Evolutionary conservation across 2,888 invertebrate species (phyloP), one percentile per base, ranked within the genome.

Genomic region (Shargacucullia verbasci): DNA sequence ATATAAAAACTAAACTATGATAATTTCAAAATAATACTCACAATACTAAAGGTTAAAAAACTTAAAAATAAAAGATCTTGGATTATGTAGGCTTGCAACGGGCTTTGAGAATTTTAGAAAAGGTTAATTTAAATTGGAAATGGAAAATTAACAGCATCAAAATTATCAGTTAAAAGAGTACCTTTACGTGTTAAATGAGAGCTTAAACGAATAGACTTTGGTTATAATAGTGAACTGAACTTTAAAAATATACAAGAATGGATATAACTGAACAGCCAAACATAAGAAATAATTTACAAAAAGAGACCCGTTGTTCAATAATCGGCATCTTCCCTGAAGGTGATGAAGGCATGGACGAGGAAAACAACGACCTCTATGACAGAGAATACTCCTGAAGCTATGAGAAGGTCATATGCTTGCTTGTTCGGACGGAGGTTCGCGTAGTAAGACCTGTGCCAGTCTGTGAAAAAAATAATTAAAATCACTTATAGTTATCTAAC

Each of bases 331-430:
- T 91, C 90, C 79, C 90, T 94, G 78, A 95, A 95, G 0, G 95
- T 95, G 49, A 96, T 85, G 79, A 95, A 92, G 29, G 96, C 95
- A 79, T 96, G 96, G 10, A 94, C 80, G 43, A 95, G 90, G 82
- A 96, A 96, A 10, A 96, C 94, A 0, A 91, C 84, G 0, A 95
- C 95, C 76, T 96, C 95, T 50, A 95, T 81, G 61, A 96, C 94
- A 9, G 96, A 94, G 75, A 96, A 95, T 33, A 96, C 94, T 25
- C 95, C 95, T 0, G 95, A 95, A 1, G 95, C 94, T 62, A 96
- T 94, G 77, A 96, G 91, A 87, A 96, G 95, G 75, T 96, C 96
- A 89, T 96, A 94, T 77, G 96, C 95, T 78, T 95, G 95, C 80
- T 96, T 96, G 82, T 95, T 95, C 10, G 96, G 95, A 69, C 95